A percentile compares a stretch with the other conserved stretches of the same genome.
phyloP scores from a whole-genome alignment of 2,888 invertebrate genomes.

The Mechanitis messenoides region DNA sequence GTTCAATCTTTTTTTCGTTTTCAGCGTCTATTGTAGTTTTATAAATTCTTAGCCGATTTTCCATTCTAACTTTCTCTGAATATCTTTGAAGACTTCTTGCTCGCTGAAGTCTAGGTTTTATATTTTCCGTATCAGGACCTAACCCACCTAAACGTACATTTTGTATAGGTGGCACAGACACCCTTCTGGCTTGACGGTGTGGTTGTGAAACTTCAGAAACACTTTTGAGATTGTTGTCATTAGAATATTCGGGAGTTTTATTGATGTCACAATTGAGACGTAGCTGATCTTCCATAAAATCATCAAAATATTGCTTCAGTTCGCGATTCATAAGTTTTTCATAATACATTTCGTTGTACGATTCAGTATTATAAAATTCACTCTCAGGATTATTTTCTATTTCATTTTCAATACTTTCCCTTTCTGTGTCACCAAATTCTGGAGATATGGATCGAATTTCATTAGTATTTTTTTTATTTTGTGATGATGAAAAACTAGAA shows the following conservation, averaged over 20 bases:
- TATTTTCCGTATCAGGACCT: conserved; percentile 63
- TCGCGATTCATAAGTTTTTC: conserved; percentile 55
- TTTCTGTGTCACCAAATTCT: conserved; percentile 65
- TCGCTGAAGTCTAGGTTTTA: conserved; percentile 64
- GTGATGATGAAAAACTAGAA: conserved; percentile 30
- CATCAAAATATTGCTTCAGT: conserved; percentile 42
- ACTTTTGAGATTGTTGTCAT: conserved; percentile 51
- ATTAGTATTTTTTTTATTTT: conserved; percentile 30
- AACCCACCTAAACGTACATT: conserved; percentile 61
- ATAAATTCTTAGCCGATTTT: conserved; percentile 64
- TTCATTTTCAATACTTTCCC: conserved; percentile 57
- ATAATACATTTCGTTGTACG: conserved; percentile 67
- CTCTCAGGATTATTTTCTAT: conserved; percentile 32
- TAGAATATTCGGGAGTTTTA: conserved; percentile 37
- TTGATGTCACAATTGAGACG: conserved; percentile 37
- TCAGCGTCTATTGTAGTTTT: conserved; percentile 53
- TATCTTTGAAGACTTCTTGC: conserved; percentile 69
- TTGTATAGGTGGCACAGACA: conserved; percentile 45
- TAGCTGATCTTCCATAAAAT: conserved; percentile 48
- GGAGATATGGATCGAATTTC: conserved; percentile 65
- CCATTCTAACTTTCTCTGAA: conserved; percentile 69
- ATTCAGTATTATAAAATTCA: conserved; percentile 62
- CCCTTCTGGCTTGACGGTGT: conserved; percentile 43
- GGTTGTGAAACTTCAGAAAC: conserved; percentile 58
- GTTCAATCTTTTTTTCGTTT: conserved; percentile 41